Evolutionary conservation across 1,140 invertebrate genomes (phyloP), one percentile per base, ranked within the genome.

Genomic region (Bicyclus anynana): DNA sequence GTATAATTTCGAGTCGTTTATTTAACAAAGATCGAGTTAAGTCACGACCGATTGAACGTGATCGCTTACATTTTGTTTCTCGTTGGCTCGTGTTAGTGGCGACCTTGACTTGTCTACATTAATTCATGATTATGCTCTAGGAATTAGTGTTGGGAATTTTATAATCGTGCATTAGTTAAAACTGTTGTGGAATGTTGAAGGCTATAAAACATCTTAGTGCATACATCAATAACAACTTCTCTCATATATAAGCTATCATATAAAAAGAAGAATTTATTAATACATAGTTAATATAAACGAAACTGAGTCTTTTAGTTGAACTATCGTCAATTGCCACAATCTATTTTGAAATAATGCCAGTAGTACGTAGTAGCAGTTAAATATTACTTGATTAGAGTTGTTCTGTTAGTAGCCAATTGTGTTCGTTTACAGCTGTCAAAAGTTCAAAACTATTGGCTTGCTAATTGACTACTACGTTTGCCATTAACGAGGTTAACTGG

Each of bases 401-500:
- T 26, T 27, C 21, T 61, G 56, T 59, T 62, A 57, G 60, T 52
- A 72, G 59, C 64, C 74, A 77, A 84, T 81, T 84, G 73, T 69
- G 63, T 69, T 74, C 70, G 61, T 80, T 74, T 70, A 62, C 72
- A 69, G 68, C 75, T 73, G 68, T 73, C 70, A 75, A 74, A 78
- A 79, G 72, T 77, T 79, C 76, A 77, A 72, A 81, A 82, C 72
- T 80, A 77, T 79, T 73, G 72, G 61, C 62, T 67, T 60, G 72
- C 69, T 81, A 84, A 80, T 84, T 80, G 75, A 79, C 77, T 84
- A 63, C 71, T 72, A 80, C 72, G 72, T 76, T 75, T 69, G 71
- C 63, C 63, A 80, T 78, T 80, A 81, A 80, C 51, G 67, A 64
- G 82, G 82, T 85, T 77, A 85, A 85, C 74, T 83, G 78, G 72